Evolutionary conservation across 2,888 invertebrate species (phyloP).

Genomic region (Epinotia ramella): DNA sequence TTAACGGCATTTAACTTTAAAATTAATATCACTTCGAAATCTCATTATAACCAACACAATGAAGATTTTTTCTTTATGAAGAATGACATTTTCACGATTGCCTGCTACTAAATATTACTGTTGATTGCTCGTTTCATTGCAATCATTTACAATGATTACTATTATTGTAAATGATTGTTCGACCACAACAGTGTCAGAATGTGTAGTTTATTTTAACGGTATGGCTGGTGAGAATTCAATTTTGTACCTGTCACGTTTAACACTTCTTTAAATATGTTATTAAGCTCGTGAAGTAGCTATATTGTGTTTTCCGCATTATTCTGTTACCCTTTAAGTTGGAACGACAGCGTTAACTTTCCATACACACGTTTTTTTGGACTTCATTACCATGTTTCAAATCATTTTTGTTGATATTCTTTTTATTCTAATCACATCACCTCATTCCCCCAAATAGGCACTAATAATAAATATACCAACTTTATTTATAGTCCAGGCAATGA

Average conservation of each 20-base stretch:
- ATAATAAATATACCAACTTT: no score
- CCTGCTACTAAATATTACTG: conserved; percentile 30
- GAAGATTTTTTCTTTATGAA: conserved; percentile 34
- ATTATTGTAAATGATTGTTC: conserved; percentile 35
- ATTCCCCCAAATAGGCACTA: no score
- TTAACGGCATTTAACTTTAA: conserved; percentile 11
- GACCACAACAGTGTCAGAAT: conserved; percentile 18
- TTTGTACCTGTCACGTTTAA: conserved; percentile 30
- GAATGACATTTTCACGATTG: conserved; percentile 23
- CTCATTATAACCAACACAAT: conserved; percentile 28
- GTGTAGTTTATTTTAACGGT: conserved; percentile 22
- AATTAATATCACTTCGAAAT: conserved; percentile 13
- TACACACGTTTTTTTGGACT: no score
- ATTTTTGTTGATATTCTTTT: no score
- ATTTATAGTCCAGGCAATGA: no score
- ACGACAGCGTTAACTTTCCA: no score
- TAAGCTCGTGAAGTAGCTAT: conserved; percentile 3
- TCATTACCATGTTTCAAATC: no score
- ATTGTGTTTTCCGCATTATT: conserved; percentile 3
- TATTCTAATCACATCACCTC: no score
- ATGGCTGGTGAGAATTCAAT: conserved; percentile 31
- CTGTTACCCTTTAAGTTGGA: neutral
- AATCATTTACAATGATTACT: conserved; percentile 36
- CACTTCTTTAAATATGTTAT: conserved; percentile 31
- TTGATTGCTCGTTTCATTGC: conserved; percentile 27